Conservation (phyloP, 2,797 vertebrate genomes). For the Staurois parvus region DNA sequence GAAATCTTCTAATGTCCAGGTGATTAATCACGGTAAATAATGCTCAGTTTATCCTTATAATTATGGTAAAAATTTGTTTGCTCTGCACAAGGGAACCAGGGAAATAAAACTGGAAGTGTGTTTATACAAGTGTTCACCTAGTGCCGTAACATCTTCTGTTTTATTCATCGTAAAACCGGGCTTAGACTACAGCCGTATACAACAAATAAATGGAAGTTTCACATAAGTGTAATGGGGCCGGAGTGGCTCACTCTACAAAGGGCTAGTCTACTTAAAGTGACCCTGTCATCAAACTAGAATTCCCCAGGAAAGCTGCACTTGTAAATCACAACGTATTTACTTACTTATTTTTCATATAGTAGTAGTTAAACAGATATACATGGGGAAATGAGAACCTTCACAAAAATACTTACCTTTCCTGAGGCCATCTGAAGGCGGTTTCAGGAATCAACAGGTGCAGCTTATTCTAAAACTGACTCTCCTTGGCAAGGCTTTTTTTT, state of each 20-base stretch:
- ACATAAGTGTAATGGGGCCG: neutral
- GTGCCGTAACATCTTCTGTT: slow-evolving; percentile 29
- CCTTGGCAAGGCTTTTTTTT: too few relatives aligned
- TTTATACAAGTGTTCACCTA: slow-evolving; percentile 46
- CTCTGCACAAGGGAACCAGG: slow-evolving; percentile 42
- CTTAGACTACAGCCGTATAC: neutral
- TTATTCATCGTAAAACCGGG: slow-evolving; percentile 18
- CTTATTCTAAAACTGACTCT: too few relatives aligned
- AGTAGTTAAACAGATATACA: too few relatives aligned
- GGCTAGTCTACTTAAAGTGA: neutral
- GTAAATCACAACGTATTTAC: neutral
- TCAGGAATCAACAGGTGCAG: too few relatives aligned
- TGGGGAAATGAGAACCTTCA: too few relatives aligned
- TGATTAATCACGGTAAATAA: slow-evolving; percentile 60
- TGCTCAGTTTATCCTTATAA: slow-evolving; percentile 56
- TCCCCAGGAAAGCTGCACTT: neutral
- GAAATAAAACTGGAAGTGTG: slow-evolving; percentile 48
- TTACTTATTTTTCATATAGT: too few relatives aligned
- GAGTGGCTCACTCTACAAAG: neutral
- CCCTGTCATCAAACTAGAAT: neutral
- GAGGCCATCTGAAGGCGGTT: too few relatives aligned
- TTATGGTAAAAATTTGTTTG: slow-evolving; percentile 56
- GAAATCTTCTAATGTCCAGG: slow-evolving; percentile 59
- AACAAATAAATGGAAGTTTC: neutral
- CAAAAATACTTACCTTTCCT: too few relatives aligned